Evolutionary conservation across 2,888 invertebrate species (phyloP), one percentile per base, ranked within the genome.

Genomic region (Carterocephalus palaemon): DNA sequence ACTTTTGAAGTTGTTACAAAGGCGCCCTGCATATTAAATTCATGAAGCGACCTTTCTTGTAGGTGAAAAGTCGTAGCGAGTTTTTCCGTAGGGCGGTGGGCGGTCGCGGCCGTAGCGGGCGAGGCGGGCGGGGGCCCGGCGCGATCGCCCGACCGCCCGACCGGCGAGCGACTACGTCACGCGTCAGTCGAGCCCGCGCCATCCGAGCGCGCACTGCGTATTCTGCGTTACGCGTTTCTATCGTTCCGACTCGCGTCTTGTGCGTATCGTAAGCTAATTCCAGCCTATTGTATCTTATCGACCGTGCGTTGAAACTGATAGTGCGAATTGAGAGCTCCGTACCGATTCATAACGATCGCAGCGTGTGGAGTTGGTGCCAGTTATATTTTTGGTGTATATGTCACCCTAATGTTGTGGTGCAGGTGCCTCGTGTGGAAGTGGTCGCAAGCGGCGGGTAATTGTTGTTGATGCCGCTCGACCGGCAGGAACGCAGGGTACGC

Each of bases 41-140:
- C 32, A 47, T 26, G 31, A 38, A 28, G 16, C 36, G 23, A 17
- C 13, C 32, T 37, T 39, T 43, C 46, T 48, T 48, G 45, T 42
- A 43, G 32, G 46, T 39, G 48, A 32, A 72, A 73, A 72, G 59
- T 70, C 74, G 76, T 75, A 77, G 78, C 69, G 63, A 57, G 62
- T 70, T 73, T 75, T 64, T 60, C 64, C 75, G 80, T 81, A 82
- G 81, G 72, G 62, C 64, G 59, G 65, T 72, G 81, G 80, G 81
- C 79, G 80, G 81, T 67, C 65, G 70, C 61, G 67, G 60, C 60
- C 60, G 74, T 40, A 40, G 40, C 72, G 73, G 74, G 77, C 65
- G 20, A 61, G 57, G 59, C 54, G 56, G 57, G 57, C 57, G 62
- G 56, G 58, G 56, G 56, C 58, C 52, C 46, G 49, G 48, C 38